Evolutionary conservation across 64 coral and sea anemone species (phyloP), one percentile per base, ranked within the genome.

Genomic region (Hydrozoanthus tunicans): DNA sequence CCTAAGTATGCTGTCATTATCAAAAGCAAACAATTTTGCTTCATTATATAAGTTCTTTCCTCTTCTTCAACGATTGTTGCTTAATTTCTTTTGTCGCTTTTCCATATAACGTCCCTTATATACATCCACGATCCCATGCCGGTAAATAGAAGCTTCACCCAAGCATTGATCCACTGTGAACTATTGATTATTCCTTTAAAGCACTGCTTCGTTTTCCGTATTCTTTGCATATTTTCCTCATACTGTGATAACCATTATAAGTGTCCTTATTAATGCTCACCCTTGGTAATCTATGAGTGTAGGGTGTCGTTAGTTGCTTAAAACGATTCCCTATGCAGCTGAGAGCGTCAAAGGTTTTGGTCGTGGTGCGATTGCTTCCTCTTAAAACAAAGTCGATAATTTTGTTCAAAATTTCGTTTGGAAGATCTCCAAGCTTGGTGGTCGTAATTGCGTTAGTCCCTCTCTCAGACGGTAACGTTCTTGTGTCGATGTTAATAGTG

Each of bases 81-180:
- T 70, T 70, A 12, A 83, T 12, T 1, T 13, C 53, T 58, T 17
- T 53, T 17, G 63, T 6, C 10, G 9, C 59, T 62, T 77, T 77
- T 89, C 86, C 72, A 89, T 77, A 56, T 62, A 51, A 89, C 55
- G 43, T 89, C 51, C 70, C 55, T 77, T 13, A 77, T 57, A 63
- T 61, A 77, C 55, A 77, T 43, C 86, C 71, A 89, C 9, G 71
- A 60, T 77, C 70, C 86, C 58, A 77, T 76, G 9, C 86, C 86
- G 9, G 86, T 77, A 89, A 89, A 77, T 6, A 51, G 9, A 52
- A 89, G 86, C 55, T 77, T 77, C 23, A 89, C 55, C 70, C 72
- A 89, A 58, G 57, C 86, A 52, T 89, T 89, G 15, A 89, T 89
- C 86, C 86, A 89, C 61, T 77, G 26, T 17, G 86, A 77, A 63